A percentile compares a stretch with the other conserved stretches of the same genome.
Conservation (phyloP, 2,113 vertebrate genomes). For the Odontophorus gujanensis region DNA sequence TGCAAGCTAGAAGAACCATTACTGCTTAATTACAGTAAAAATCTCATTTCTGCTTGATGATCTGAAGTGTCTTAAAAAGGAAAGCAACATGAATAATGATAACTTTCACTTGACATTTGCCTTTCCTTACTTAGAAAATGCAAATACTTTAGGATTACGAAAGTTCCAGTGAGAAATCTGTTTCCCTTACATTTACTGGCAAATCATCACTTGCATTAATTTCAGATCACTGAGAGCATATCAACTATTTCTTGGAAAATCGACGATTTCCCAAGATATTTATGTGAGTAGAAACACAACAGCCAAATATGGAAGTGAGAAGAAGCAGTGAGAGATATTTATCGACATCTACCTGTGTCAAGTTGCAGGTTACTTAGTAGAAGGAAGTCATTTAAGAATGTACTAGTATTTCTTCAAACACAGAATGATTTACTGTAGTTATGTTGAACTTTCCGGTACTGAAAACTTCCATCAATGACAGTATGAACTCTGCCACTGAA, state of each 20-base stretch:
- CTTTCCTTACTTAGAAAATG: not conserved
- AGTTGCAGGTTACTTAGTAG: not conserved
- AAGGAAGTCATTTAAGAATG: conserved; percentile 19
- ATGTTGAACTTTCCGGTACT: not conserved
- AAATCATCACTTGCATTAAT: not conserved
- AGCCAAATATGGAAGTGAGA: not conserved
- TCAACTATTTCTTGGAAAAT: not conserved
- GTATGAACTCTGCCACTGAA: not conserved
- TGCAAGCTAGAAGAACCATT: not conserved
- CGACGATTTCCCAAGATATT: not conserved
- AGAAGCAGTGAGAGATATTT: not conserved
- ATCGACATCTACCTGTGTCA: not conserved
- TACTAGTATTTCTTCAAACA: not conserved
- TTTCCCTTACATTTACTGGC: not conserved
- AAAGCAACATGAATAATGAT: not conserved
- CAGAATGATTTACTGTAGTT: not conserved
- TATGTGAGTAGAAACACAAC: not conserved
- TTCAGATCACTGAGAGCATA: not conserved
- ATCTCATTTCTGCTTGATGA: not conserved
- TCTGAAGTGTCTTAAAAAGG: not conserved
- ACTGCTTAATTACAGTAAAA: not conserved
- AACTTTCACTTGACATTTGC: not conserved
- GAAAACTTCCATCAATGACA: not conserved
- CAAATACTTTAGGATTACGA: not conserved
- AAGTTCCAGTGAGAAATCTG: not conserved